A percentile compares a stretch with the other conserved stretches of the same genome.
phyloP scores from a whole-genome alignment of 2,888 invertebrate genomes.

The Amiota mariae region DNA sequence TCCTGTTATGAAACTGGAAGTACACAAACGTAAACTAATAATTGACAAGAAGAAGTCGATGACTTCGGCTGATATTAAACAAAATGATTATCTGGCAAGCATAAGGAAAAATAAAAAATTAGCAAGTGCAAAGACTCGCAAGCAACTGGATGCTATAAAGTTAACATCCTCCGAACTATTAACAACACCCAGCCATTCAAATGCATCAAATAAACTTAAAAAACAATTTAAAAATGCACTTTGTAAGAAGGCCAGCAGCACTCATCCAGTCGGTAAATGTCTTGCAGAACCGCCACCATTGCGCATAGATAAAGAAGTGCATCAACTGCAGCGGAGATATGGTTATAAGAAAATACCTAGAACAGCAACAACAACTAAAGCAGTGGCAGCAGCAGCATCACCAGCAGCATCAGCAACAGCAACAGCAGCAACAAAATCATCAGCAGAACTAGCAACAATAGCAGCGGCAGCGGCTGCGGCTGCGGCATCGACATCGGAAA shows the following conservation, averaged over 20 bases:
- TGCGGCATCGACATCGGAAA: too few species aligned
- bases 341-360: not conserved
- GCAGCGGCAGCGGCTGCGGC: too few species aligned
- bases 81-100: not conserved
- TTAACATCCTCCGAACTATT: slow-evolving; percentile 66
- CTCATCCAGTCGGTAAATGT: slow-evolving; percentile 48
- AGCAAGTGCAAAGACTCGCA: slow-evolving; percentile 53
- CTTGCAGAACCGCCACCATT: slow-evolving; percentile 42
- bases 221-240: slow-evolving; percentile 51
- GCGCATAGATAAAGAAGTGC: slow-evolving; percentile 33
- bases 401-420: too few species aligned
- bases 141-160: slow-evolving; percentile 51
- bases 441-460: not conserved
- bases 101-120: slow-evolving; percentile 35
- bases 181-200: slow-evolving; percentile 52
- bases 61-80: slow-evolving; percentile 41
- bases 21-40: slow-evolving; percentile 58
- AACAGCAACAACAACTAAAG: not conserved
- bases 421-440: not conserved
- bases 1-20: slow-evolving; percentile 49
- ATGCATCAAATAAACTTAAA: slow-evolving; percentile 24
- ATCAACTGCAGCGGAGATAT: not conserved
- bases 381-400: too few species aligned
- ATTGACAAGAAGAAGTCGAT: slow-evolving; percentile 57
- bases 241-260: slow-evolving; percentile 49